These are phyloP conservation scores for Leptinotarsa texana DNA, from an alignment of 1,140 invertebrate species.

Conservation along the genomic window DNA sequence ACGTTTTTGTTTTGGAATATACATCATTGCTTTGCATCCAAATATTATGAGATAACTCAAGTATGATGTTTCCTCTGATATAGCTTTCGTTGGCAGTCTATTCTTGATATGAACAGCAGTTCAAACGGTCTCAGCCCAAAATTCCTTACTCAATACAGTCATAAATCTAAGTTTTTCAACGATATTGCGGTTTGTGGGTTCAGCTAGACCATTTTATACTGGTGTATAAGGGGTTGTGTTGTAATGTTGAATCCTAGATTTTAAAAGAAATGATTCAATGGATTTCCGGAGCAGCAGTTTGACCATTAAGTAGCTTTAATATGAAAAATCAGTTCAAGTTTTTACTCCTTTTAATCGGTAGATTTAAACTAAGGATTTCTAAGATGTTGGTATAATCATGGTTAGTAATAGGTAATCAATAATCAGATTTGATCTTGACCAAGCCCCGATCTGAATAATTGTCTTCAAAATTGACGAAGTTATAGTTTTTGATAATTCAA, in stretches of 20 bases:
- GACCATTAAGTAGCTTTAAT: too few species aligned
- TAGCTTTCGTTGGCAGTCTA: neutral
- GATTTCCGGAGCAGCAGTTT: too few species aligned
- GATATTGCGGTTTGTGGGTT: slow-evolving; percentile 50
- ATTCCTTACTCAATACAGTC: slow-evolving; percentile 46
- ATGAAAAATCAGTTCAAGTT: too few species aligned
- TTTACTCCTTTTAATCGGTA: too few species aligned
- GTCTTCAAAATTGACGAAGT: too few species aligned
- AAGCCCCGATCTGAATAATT: too few species aligned
- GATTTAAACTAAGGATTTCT: too few species aligned
- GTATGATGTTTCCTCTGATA: slow-evolving; percentile 34
- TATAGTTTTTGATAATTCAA: neutral
- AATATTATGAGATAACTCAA: slow-evolving; percentile 45
- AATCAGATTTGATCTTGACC: too few species aligned
- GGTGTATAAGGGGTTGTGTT: slow-evolving; percentile 48
- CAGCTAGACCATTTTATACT: slow-evolving; percentile 53
- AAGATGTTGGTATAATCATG: too few species aligned
- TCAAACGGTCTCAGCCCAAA: slow-evolving; percentile 54
- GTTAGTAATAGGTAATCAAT: too few species aligned
- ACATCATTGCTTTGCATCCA: slow-evolving; percentile 45
- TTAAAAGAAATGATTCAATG: neutral
- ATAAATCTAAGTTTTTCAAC: slow-evolving; percentile 49
- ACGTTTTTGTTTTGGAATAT: slow-evolving; percentile 41
- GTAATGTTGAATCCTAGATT: slow-evolving; percentile 41
- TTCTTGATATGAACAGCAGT: slow-evolving; percentile 46